phyloP scores from a whole-genome alignment of 2,797 vertebrate species.

The Falco cherrug region DNA sequence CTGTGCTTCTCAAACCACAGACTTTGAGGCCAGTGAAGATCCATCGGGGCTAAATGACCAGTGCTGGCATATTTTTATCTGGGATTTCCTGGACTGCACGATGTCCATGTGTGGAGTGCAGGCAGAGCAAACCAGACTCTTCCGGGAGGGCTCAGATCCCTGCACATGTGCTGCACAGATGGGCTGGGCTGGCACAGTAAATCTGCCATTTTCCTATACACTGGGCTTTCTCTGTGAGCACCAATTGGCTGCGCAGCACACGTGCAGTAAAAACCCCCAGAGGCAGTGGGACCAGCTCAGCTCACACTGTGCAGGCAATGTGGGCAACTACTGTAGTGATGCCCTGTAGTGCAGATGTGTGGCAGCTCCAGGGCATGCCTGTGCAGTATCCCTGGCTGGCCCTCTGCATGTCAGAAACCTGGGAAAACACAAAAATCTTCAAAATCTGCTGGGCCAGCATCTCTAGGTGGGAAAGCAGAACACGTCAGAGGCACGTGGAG shows the following conservation, averaged over 20 bases:
- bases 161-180: constrained; percentile 59
- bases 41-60: neutral
- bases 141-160: neutral
- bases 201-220: constrained; percentile 18
- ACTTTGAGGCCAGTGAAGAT: neutral
- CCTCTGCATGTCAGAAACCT: neutral
- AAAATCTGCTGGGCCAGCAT: neutral
- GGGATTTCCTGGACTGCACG: neutral
- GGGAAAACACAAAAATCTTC: neutral
- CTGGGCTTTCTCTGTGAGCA: neutral
- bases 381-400: neutral
- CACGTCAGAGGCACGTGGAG: accelerated
- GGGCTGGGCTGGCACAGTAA: constrained; percentile 16
- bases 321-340: neutral
- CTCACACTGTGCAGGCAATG: accelerated
- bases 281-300: neutral
- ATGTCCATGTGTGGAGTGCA: neutral
- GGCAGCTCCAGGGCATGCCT: neutral
- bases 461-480: neutral
- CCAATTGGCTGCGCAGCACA: accelerated
- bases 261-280: neutral
- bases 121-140: neutral
- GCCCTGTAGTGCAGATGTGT: neutral
- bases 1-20: neutral
- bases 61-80: neutral